Evolutionary conservation across 2,888 invertebrate genomes (phyloP).

Genomic region (Galeruca laticollis): DNA sequence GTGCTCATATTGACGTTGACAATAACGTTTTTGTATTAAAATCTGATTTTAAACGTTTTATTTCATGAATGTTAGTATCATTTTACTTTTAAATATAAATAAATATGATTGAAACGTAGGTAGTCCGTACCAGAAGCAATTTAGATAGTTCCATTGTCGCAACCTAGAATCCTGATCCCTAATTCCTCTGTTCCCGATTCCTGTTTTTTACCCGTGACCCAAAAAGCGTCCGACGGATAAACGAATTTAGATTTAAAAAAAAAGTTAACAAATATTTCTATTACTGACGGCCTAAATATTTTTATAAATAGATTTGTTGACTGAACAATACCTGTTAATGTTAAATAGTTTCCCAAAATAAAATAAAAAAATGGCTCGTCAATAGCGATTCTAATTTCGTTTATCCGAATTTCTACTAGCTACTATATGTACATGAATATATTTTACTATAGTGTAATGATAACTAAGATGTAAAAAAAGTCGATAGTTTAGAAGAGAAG

Average conservation of each 20-base stretch:
- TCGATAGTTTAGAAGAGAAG: slow-evolving; percentile 49
- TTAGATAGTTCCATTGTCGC: slow-evolving; percentile 59
- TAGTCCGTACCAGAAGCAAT: slow-evolving; percentile 50
- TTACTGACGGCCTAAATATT: slow-evolving; percentile 65
- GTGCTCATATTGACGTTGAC: background rate
- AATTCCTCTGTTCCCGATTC: slow-evolving; percentile 42
- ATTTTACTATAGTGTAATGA: slow-evolving; percentile 63
- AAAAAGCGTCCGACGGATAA: slow-evolving; percentile 36
- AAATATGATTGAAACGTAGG: background rate
- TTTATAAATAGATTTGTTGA: slow-evolving; percentile 64
- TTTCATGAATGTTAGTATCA: background rate
- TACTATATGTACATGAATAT: slow-evolving; percentile 63
- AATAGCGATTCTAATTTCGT: slow-evolving; percentile 39
- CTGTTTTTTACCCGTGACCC: slow-evolving; percentile 43
- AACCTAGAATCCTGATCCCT: slow-evolving; percentile 54
- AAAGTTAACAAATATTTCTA: slow-evolving; percentile 53
- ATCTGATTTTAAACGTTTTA: background rate
- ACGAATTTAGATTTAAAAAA: slow-evolving; percentile 47
- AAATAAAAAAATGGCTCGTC: slow-evolving; percentile 53
- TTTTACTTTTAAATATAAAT: background rate
- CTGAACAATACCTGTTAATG: slow-evolving; percentile 58
- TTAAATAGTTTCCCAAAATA: slow-evolving; percentile 58
- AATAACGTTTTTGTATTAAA: background rate
- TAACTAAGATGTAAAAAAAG: slow-evolving; percentile 56
- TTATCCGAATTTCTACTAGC: slow-evolving; percentile 34